Base-by-base conservation (phyloP, 2,888 invertebrate species). In the Cantharis rustica region DNA sequence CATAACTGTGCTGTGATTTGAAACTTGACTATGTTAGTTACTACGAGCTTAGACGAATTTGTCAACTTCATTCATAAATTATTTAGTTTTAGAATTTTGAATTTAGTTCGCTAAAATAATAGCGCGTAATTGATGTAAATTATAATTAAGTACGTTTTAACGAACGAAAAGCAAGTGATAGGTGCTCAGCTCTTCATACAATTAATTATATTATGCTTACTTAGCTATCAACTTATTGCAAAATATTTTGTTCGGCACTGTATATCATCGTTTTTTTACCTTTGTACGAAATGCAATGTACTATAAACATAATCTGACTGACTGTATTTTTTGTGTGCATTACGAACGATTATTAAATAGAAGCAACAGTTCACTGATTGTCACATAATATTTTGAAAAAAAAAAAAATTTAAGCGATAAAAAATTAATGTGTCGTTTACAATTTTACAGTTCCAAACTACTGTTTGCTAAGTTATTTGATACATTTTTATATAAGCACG, bases 401-500 rank as follows among this genome's bases (percentile, higher is more conserved):
- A n/a, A n/a, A 27, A 47, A 47, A 47, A n/a, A n/a, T n/a, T 47
- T n/a, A 23, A 73, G n/a, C 61, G 68, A 26, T 61, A 66, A 73
- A 73, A 73, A 73, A 73, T 73, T 73, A 73, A 73, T 73, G 72
- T 61, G 61, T 68, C 61, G 61, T 73, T 73, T 66, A 73, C 20
- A 73, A 69, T 69, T 74, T 74, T 69, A 47, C 23, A 74, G 27
- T 68, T 47, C 16, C 61, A 73, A 73, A 69, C 73, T 69, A 63
- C 63, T 69, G 73, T 74, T 82, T 81, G 81, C 81, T 80, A 71
- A 78, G 82, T 81, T 78, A 82, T 78, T 79, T 79, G 81, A 82
- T 82, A 82, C 81, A 79, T 81, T 81, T 81, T 79, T 80, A 80
- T 75, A 79, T 76, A 69, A 81, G 81, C 82, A 82, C 81, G 82